Base-by-base conservation (phyloP, 2,888 invertebrate genomes). In the Argyresthia albistria region DNA sequence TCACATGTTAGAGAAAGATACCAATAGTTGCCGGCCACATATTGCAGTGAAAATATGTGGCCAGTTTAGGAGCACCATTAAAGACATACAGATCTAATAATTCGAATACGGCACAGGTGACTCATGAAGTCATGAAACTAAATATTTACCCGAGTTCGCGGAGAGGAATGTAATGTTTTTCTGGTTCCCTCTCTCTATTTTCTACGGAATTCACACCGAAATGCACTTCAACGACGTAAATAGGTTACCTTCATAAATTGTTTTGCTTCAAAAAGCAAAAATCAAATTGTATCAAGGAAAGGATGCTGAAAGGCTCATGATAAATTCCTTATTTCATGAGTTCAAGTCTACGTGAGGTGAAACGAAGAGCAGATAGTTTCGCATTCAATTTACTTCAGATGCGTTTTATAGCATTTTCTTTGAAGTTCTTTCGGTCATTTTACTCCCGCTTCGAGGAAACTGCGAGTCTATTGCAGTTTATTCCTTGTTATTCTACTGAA, bases 321-420 rank as follows among this genome's bases (percentile, higher is more conserved):
- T 36, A 49, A 49, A 14, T 10, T 35, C 42, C 15, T 39, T 42
- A 39, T 16, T 37, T 15, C 50, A 39, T 15, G 50, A 50, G 37
- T 62, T 62, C 61, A 56, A 56, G 55, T 56, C 67, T 66, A 72
- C 71, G 73, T 73, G 73, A 70, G 65, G 60, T 55, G 72, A 73
- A 73, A 67, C 62, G 58, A 62, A 65, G 65, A 66, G 57, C 55
- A 58, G 65, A 63, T 65, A 67, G 66, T 67, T 65, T 64, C 62
- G 64, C 57, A 60, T 60, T 62, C 67, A 69, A 69, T 73, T 72
- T 70, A 66, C 65, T 67, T 64, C 62, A 62, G 61, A 63, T 53
- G 53, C 60, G 59, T 64, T 73, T 70, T 67, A 67, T 68, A 66
- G 50, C 52, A 47, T 59, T 53, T 61, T 62, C 58, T 61, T 62